Evolutionary conservation across 1,140 invertebrate genomes (phyloP), one percentile per base, ranked within the genome.

Genomic region (Saccostrea cuccullata): DNA sequence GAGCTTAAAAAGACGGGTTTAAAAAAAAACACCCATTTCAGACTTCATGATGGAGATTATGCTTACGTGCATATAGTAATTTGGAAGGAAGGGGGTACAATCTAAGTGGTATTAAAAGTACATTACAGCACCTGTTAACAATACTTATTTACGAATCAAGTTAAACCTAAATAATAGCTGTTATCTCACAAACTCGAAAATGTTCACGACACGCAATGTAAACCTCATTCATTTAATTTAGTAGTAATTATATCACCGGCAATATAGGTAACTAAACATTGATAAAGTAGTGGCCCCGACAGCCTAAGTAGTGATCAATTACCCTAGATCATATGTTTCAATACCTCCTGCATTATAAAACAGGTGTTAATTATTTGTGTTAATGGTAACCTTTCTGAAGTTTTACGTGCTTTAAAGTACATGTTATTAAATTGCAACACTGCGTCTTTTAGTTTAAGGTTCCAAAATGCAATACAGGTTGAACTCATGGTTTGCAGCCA

Each of bases 361-460:
- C 70, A 77, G 70, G 70, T 77, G 70, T 77, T 77, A 77, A 77
- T 77, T 36, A 36, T 77, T 77, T 77, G 70, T 77, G 70, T 30
- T 13, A 30, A 30, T 36, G 70, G 30, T 77, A 77, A 30, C 26
- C 70, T 13, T 20, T 15, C 70, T 12, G 23, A 30, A 30, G 1
- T 17, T 36, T 77, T 26, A 26, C 26, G 70, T 77, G 70, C 70
- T 17, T 26, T 77, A 36, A 77, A 77, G 70, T 77, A 77, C 70
- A 13, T 12, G 70, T 26, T 15, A 36, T 36, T 13, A 77, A 2
- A 36, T 47, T 47, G 47, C 47, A 47, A 9, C 47, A 47, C 9
- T 47, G 9, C 47, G 47, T 47, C 47, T 47, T 47, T 47, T 47
- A 47, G 47, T 47, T 47, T 47, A 47, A 9, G 47, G 47, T 47